A percentile compares a stretch with the other conserved stretches of the same genome.
These are phyloP conservation scores for Piscicola geometra DNA, from an alignment of 2,888 invertebrate species.

Conservation along the genomic window DNA sequence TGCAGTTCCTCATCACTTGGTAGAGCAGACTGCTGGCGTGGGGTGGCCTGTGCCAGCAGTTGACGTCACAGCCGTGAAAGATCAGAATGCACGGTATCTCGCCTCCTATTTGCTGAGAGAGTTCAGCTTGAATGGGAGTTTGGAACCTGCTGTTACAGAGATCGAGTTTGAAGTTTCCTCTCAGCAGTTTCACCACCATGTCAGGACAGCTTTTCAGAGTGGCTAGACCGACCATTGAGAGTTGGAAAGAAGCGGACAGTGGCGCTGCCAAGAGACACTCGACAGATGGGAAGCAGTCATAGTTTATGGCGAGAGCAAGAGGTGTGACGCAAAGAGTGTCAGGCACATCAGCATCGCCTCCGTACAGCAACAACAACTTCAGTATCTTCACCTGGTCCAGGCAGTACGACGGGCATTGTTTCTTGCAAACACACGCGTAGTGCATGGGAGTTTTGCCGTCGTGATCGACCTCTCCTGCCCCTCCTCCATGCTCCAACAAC, in stretches of 20 bases:
- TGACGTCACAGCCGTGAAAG: slow-evolving; percentile 7
- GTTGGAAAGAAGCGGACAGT: neutral
- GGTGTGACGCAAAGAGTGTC: neutral
- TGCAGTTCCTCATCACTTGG: neutral
- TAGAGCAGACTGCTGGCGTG: neutral
- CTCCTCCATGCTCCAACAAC: neutral
- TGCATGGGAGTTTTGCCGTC: slow-evolving; percentile 4
- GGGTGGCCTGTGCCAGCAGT: neutral
- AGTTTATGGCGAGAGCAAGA: neutral
- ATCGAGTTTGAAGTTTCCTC: neutral
- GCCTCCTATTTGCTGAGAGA: neutral
- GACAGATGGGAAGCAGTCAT: neutral
- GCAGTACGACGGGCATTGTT: neutral
- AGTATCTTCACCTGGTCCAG: neutral
- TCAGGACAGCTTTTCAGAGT: neutral
- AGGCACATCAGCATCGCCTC: neutral
- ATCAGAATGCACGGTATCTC: neutral
- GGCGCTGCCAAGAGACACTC: neutral
- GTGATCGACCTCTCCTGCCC: neutral
- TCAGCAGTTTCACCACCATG: neutral
- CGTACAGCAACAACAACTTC: neutral
- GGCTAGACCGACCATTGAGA: slow-evolving; percentile 1
- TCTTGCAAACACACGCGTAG: neutral
- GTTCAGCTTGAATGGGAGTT: neutral
- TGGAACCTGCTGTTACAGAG: slow-evolving; percentile 2